Evolutionary conservation across 2,113 vertebrate species (phyloP), one percentile per base, ranked within the genome.

Genomic region (Hyperoodon ampullatus): DNA sequence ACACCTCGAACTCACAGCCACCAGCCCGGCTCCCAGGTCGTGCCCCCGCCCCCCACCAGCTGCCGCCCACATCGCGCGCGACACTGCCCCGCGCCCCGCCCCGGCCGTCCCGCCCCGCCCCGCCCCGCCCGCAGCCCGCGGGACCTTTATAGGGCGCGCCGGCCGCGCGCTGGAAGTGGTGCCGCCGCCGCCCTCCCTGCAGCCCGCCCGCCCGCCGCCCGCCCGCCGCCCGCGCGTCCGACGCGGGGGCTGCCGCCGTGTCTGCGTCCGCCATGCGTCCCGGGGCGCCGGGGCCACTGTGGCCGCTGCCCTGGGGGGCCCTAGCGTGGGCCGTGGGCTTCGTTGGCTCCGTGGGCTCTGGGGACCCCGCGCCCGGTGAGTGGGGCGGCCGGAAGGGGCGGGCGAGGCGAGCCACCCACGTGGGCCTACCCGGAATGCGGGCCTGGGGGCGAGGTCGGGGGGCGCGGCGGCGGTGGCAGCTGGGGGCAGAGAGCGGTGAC

Each of bases 101-200:
- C 86, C 70, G 44, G 65, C 89, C 74, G 80, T 12, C 89, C 94
- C 70, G 80, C 97, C 95, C 95, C 65, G 82, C 96, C 95, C 96
- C 65, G 84, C 97, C 95, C 96, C 70, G 92, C 95, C 82, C 42
- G 80, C 83, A 44, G 80, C 88, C 88, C 66, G 89, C 68, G 95
- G 95, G 96, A 88, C 94, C 95, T 97, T 98, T 97, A 97, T 97
- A 96, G 94, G 97, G 71, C 68, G 97, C 88, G 94, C 94, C 78
- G 63, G 90, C 90, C 58, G 80, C 90, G 81, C 95, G 77, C 96
- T 53, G 88, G 83, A 80, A 95, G 96, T 93, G 75, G 93, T 85
- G 86, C 72, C 94, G 94, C 94, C 47, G 47, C 74, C 74, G 44
- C 74, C 61, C 71, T 84, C 93, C 58, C 78, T 15, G 78, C 80